Evolutionary conservation across 1,140 invertebrate genomes (phyloP).

Genomic region (Harpegnathos saltator): DNA sequence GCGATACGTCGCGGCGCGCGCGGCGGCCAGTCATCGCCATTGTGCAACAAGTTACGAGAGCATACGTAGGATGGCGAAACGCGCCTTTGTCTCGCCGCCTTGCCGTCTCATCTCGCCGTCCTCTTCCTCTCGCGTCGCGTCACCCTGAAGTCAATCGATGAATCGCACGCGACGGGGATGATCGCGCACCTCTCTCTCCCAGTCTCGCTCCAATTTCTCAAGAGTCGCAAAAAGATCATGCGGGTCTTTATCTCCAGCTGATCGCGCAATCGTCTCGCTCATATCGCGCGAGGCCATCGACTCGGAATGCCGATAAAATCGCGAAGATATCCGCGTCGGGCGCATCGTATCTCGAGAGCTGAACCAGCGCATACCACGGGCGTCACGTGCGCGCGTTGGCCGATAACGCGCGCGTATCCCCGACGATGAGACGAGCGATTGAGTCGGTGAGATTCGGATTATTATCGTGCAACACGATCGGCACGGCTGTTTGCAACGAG

Average conservation of each 20-base stretch:
- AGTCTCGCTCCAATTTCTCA: no score
- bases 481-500: conserved; percentile 39
- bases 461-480: conserved; percentile 23
- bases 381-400: not conserved
- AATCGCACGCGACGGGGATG: no score
- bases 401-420: not conserved
- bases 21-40: conserved; percentile 22
- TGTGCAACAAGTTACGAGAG: conserved; percentile 2
- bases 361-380: not conserved
- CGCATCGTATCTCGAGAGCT: not conserved
- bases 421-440: conserved; percentile 2
- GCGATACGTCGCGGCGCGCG: conserved; percentile 17
- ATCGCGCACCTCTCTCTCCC: no score
- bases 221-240: no score
- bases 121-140: no score
- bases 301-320: not conserved
- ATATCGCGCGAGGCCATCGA: no score
- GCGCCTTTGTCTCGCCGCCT: not conserved
- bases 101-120: no score
- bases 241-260: no score
- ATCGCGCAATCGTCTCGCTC: no score
- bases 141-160: no score
- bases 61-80: not conserved
- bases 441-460: conserved; percentile 32
- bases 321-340: not conserved